Conservation (phyloP, 2,113 vertebrate species). For the Phyllostomus hastatus region DNA sequence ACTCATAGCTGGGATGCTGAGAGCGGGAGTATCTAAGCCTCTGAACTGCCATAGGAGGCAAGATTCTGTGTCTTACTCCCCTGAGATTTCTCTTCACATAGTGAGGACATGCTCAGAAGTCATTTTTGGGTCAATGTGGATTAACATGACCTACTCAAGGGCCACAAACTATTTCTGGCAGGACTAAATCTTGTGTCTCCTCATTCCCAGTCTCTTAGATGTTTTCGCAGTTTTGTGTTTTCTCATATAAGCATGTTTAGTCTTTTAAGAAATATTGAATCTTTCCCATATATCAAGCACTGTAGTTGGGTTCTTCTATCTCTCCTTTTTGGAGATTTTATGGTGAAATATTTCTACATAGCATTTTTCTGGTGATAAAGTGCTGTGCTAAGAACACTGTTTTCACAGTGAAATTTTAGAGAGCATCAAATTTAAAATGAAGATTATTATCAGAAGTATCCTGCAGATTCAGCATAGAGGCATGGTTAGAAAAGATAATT, state of each 20-base stretch:
- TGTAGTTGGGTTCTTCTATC: not conserved
- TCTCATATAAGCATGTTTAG: not conserved
- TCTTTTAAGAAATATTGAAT: not conserved
- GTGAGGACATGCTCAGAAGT: not conserved
- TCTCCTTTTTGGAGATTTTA: constrained; percentile 38
- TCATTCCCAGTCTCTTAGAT: not conserved
- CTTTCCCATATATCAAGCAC: not conserved
- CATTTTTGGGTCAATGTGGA: not conserved
- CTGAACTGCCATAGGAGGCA: not conserved
- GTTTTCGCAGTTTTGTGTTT: not conserved
- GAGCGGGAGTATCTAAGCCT: not conserved
- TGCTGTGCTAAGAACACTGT: constrained; percentile 20
- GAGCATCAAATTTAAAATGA: constrained; percentile 46
- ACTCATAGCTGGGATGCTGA: not conserved
- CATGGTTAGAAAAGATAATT: constrained; percentile 41
- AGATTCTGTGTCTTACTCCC: not conserved
- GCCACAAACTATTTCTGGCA: not conserved
- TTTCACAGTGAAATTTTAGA: constrained; percentile 58
- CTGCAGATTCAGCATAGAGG: constrained; percentile 55
- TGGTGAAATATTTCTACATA: constrained; percentile 30
- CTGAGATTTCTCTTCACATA: not conserved
- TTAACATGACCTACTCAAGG: not conserved
- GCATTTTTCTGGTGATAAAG: constrained; percentile 32
- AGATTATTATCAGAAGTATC: constrained; percentile 48
- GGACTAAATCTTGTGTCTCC: not conserved